These are phyloP conservation scores for Whitmania pigra DNA, from an alignment of 1,140 invertebrate genomes.

Conservation along the genomic window DNA sequence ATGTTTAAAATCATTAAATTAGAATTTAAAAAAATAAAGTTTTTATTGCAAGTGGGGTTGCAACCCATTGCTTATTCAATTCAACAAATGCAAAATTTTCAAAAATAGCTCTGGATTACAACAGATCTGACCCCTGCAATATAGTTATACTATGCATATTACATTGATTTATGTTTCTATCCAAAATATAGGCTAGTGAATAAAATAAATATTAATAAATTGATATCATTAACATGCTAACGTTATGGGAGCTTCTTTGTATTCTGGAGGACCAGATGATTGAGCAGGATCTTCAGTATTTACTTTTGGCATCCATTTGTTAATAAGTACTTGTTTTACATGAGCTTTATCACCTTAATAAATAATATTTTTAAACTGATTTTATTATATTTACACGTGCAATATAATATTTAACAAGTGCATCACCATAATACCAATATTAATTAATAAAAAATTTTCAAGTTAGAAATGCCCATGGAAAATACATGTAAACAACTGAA, in stretches of 20 bases:
- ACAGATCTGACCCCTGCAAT: no score
- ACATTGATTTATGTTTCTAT: no score
- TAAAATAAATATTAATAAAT: neutral
- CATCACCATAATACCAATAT: neutral
- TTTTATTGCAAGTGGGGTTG: no score
- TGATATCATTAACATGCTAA: constrained; percentile 25
- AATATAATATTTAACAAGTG: neutral
- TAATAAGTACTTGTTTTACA: constrained; percentile 56
- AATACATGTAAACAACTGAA: no score
- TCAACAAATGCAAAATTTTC: no score
- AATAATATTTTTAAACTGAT: neutral
- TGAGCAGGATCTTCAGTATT: constrained; percentile 33
- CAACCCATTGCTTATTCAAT: no score
- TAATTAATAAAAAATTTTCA: neutral
- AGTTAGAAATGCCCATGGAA: no score
- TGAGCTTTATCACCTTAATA: constrained; percentile 38
- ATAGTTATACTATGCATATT: no score
- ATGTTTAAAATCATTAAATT: no score
- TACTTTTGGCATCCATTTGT: constrained; percentile 71
- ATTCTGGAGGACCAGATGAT: constrained; percentile 38
- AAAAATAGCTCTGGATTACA: no score
- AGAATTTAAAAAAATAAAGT: no score
- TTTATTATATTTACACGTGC: neutral
- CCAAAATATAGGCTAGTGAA: no score
- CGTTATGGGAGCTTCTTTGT: constrained; percentile 51